phyloP scores from a whole-genome alignment of 1,140 invertebrate genomes.

The Monochamus saltuarius region DNA sequence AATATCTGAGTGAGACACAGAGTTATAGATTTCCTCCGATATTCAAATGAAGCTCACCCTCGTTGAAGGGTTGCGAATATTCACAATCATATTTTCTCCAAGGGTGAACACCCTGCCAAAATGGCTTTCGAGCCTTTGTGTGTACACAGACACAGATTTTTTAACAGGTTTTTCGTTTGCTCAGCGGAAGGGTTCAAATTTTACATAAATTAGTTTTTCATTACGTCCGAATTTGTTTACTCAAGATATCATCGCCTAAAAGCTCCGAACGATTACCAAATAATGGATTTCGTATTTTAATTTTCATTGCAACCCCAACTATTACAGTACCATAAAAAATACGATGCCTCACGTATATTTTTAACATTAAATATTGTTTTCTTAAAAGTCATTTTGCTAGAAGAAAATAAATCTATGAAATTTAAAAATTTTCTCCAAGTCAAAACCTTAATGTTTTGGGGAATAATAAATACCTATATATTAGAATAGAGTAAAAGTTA shows the following conservation, averaged over 20 bases:
- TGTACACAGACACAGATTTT: conserved; percentile 35
- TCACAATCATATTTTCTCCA: conserved; percentile 45
- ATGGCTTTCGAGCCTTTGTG: conserved; percentile 31
- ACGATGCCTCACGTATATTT: no score
- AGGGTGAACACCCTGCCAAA: conserved; percentile 40
- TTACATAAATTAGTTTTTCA: conserved; percentile 30
- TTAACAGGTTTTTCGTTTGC: conserved; percentile 37
- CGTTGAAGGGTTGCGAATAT: conserved; percentile 43
- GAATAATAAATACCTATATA: no score
- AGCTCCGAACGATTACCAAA: no score
- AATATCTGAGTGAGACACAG: conserved; percentile 39
- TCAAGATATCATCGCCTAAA: no score
- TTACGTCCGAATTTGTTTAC: not conserved
- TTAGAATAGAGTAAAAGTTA: no score
- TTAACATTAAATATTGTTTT: no score
- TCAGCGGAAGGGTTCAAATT: conserved; percentile 16
- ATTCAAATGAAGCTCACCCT: conserved; percentile 41
- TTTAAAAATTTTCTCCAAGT: no score
- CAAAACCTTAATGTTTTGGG: no score
- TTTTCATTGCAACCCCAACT: not conserved
- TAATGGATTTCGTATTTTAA: no score
- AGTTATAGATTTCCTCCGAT: conserved; percentile 34
- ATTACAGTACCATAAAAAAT: no score
- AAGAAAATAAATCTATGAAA: no score
- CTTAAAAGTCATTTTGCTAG: no score